These are phyloP conservation scores for Trichogramma pretiosum DNA, from an alignment of 1,140 invertebrate genomes.

Conservation along the genomic window DNA sequence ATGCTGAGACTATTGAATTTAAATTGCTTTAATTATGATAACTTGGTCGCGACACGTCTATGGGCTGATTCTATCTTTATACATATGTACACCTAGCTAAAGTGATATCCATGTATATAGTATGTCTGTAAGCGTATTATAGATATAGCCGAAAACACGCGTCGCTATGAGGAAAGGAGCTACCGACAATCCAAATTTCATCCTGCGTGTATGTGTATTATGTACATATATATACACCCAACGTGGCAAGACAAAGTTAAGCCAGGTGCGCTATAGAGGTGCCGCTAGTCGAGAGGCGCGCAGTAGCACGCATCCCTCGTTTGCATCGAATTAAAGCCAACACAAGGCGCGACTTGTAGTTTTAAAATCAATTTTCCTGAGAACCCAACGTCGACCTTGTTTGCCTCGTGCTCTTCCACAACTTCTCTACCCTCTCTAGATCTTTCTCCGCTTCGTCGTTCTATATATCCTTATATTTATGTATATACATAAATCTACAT, in stretches of 20 bases:
- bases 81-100: too few species aligned
- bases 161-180: too few species aligned
- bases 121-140: too few species aligned
- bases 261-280: slow-evolving; percentile 3
- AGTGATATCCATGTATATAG: too few species aligned
- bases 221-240: too few species aligned
- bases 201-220: too few species aligned
- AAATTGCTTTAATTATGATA: slow-evolving; percentile 47
- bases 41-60: background rate
- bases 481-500: too few species aligned
- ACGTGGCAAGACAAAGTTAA: background rate
- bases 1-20: slow-evolving; percentile 48
- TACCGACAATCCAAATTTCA: too few species aligned
- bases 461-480: too few species aligned
- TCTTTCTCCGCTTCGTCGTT: too few species aligned
- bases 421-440: background rate
- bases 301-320: slow-evolving; percentile 5
- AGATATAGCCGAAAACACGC: too few species aligned
- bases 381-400: background rate
- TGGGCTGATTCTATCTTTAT: too few species aligned
- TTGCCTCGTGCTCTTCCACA: background rate
- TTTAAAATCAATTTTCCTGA: slow-evolving; percentile 13
- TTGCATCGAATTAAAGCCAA: slow-evolving; percentile 17
- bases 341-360: slow-evolving; percentile 1
- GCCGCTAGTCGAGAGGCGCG: background rate